Percentiles rank a stretch among this genome's conserved stretches.
These are phyloP conservation scores for Amphipyra tragopoginis DNA, from an alignment of 2,888 invertebrate genomes.

Conservation along the genomic window DNA sequence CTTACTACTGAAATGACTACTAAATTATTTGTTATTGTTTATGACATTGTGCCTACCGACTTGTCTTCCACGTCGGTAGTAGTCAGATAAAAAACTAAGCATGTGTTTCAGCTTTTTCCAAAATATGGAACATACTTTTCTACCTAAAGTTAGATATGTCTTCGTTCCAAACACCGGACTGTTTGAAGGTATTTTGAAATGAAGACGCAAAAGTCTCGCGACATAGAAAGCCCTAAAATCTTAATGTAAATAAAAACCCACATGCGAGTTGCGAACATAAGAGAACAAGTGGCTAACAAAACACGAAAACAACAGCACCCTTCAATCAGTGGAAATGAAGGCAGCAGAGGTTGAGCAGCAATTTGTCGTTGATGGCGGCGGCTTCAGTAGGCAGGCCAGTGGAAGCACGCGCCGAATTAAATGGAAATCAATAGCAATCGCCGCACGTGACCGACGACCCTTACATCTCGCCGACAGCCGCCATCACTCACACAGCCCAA, in stretches of 20 bases:
- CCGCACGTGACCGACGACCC: conserved; percentile 82
- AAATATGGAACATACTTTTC: no score
- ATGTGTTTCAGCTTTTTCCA: neutral
- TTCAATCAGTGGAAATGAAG: conserved; percentile 82
- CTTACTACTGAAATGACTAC: conserved; percentile 69
- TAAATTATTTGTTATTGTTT: conserved; percentile 38
- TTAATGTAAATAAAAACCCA: neutral
- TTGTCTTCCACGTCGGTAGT: neutral
- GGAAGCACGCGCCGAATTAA: conserved; percentile 87
- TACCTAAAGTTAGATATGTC: no score
- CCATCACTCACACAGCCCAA: conserved; percentile 55
- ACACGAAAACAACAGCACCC: conserved; percentile 64
- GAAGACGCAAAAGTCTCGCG: no score
- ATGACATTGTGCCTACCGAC: conserved; percentile 1
- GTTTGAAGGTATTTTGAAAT: no score
- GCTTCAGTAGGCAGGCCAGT: conserved; percentile 67
- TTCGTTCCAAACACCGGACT: no score
- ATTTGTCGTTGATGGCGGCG: conserved; percentile 74
- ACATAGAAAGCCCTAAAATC: no score
- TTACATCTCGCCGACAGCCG: conserved; percentile 72
- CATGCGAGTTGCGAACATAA: conserved; percentile 2
- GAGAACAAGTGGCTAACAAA: conserved; percentile 35
- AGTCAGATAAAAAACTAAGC: neutral
- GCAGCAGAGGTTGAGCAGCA: conserved; percentile 70
- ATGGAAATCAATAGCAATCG: conserved; percentile 87